phyloP scores from a whole-genome alignment of 2,113 vertebrate species.

The Oreotrochilus melanogaster region DNA sequence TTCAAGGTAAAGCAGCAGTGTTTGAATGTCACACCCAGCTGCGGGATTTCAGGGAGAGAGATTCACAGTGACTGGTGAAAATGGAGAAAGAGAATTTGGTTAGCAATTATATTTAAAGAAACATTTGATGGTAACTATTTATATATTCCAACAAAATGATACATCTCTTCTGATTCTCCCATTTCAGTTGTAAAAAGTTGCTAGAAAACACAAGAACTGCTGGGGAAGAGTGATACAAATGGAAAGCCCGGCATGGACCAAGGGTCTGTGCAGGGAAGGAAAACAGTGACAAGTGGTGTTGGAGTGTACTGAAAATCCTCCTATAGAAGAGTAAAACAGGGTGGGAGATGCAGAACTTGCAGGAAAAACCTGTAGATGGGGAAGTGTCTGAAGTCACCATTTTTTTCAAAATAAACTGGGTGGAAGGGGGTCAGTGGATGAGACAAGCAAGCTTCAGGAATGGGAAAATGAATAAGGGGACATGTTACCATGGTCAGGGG shows the following conservation, averaged over 20 bases:
- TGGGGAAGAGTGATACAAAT: neutral
- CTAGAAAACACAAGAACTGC: neutral
- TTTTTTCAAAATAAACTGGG: neutral
- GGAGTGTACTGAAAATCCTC: neutral
- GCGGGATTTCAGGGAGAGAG: accelerated
- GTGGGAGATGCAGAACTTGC: neutral
- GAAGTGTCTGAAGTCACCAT: neutral
- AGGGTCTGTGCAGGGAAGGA: neutral
- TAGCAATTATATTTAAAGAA: neutral
- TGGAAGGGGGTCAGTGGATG: neutral
- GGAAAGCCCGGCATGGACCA: neutral
- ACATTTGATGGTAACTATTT: neutral
- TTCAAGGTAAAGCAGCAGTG: neutral
- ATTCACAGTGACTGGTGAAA: neutral
- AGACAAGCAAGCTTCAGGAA: neutral
- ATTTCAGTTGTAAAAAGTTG: neutral
- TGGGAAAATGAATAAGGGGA: neutral
- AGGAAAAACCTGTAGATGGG: neutral
- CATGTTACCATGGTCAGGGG: accelerated
- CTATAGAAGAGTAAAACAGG: neutral
- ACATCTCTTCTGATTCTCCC: neutral
- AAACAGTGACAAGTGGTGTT: neutral
- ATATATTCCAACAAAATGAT: neutral
- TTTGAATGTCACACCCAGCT: neutral
- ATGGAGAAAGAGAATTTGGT: neutral